Conservation (phyloP, 2,797 vertebrate genomes). For the Pelochelys cantorii region DNA sequence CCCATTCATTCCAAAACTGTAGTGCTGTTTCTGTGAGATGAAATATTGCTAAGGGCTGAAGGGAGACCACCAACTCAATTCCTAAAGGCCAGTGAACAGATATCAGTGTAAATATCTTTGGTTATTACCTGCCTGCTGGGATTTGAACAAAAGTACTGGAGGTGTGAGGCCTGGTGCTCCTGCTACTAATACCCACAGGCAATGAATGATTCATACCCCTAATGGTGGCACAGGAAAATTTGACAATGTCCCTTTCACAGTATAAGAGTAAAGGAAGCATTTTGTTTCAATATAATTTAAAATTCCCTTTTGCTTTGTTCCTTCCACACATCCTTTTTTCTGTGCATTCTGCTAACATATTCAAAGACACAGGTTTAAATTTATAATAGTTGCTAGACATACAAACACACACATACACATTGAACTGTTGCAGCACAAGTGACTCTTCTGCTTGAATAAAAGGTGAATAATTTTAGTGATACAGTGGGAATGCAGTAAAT, state of each 20-base stretch:
- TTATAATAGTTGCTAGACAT: background rate
- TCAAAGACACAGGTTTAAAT: conserved; percentile 1
- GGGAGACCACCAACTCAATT: background rate
- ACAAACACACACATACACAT: background rate
- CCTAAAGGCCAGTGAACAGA: background rate
- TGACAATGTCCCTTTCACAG: background rate
- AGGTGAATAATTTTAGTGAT: conserved; percentile 52
- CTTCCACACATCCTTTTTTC: background rate
- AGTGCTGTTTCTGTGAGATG: background rate
- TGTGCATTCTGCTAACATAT: background rate
- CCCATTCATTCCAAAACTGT: background rate
- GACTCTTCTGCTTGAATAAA: conserved; percentile 15
- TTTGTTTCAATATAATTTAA: background rate
- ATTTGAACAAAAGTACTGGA: background rate
- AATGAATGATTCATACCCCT: background rate
- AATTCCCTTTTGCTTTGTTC: conserved; percentile 7
- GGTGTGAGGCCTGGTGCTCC: background rate
- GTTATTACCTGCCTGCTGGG: background rate
- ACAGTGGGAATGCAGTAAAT: background rate
- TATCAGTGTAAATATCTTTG: background rate
- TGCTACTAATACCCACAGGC: background rate
- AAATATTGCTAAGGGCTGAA: background rate
- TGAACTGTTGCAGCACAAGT: background rate
- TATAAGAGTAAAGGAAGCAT: background rate
- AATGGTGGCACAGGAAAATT: conserved; percentile 6